Evolutionary conservation across 2,113 vertebrate genomes (phyloP).

Genomic region (Cinclus cinclus): DNA sequence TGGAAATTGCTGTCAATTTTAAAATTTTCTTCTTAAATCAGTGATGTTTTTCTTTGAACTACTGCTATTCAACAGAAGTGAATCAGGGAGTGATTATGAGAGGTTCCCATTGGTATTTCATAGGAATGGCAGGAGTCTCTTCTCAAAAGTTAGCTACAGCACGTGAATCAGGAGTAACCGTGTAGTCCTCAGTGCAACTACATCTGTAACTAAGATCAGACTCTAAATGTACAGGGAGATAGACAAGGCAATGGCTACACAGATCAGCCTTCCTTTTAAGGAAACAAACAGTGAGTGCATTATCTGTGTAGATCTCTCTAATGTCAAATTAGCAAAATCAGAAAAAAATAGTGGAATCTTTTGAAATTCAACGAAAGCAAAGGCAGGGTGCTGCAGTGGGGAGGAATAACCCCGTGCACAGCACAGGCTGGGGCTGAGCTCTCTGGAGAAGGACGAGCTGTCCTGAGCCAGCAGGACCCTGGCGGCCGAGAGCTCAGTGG

Average conservation of each 20-base stretch:
- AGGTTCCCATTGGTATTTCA: neutral
- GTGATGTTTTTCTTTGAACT: constrained; percentile 9
- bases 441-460: neutral
- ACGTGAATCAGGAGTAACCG: neutral
- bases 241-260: neutral
- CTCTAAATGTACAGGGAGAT: neutral
- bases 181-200: neutral
- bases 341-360: neutral
- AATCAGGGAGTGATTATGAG: neutral
- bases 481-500: neutral
- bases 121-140: neutral
- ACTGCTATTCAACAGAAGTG: neutral
- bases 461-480: neutral
- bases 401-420: neutral
- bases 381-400: too few species aligned
- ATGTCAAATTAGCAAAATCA: neutral
- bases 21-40: neutral
- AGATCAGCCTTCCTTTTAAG: neutral
- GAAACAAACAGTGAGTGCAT: neutral
- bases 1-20: neutral
- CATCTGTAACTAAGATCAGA: neutral
- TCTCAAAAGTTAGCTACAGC: neutral
- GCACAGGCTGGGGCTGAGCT: neutral
- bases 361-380: neutral
- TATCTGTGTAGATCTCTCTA: neutral